Conservation (phyloP, 2,888 invertebrate genomes). For the Drosophila hamatofila region DNA sequence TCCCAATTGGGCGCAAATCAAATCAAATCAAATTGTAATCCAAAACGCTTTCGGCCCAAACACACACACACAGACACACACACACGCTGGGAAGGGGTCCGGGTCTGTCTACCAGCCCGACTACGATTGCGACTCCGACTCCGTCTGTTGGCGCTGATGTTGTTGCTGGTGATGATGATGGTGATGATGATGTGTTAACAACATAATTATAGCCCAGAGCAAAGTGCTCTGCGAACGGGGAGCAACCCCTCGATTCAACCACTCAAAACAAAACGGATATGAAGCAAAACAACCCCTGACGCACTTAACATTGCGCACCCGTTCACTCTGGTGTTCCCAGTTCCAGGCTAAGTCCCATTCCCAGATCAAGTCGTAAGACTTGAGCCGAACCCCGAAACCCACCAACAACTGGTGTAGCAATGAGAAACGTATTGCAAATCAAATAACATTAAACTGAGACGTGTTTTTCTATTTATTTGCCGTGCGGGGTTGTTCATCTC, state of each 20-base stretch:
- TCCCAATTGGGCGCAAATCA: slow-evolving; percentile 82
- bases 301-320: slow-evolving; percentile 63
- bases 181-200: slow-evolving; percentile 83
- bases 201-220: slow-evolving; percentile 83
- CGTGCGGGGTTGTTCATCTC: slow-evolving; percentile 36
- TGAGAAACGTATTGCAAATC: slow-evolving; percentile 80
- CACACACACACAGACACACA: slow-evolving; percentile 37
- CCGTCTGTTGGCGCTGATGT: slow-evolving; percentile 34
- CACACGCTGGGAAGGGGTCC: slow-evolving; percentile 12
- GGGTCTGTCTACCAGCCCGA: too few relatives aligned
- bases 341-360: slow-evolving; percentile 22
- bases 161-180: slow-evolving; percentile 40
- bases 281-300: slow-evolving; percentile 71
- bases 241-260: slow-evolving; percentile 67
- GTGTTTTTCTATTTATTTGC: slow-evolving; percentile 34
- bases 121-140: not conserved
- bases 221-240: slow-evolving; percentile 67
- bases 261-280: slow-evolving; percentile 76
- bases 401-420: slow-evolving; percentile 67
- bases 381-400: slow-evolving; percentile 11
- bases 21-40: slow-evolving; percentile 78
- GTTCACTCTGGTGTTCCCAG: slow-evolving; percentile 39
- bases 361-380: slow-evolving; percentile 7
- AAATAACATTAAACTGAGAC: slow-evolving; percentile 80
- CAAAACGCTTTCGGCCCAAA: slow-evolving; percentile 72